phyloP scores from a whole-genome alignment of 2,888 invertebrate genomes.

The Tineola bisselliella region DNA sequence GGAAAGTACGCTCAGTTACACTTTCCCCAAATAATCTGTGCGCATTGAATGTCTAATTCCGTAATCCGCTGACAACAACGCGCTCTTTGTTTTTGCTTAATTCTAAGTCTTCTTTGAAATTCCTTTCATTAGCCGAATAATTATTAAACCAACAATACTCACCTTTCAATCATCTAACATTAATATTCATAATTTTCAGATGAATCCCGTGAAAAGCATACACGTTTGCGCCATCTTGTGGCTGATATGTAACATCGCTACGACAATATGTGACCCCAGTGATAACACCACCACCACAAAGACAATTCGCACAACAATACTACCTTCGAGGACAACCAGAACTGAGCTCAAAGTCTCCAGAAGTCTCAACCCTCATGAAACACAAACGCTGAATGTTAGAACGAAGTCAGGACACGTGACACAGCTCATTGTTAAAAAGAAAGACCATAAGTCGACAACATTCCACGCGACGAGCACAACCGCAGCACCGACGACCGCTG shows the following conservation, averaged over 20 bases:
- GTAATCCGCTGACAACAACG: too few relatives aligned
- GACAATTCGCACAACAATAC: constrained; percentile 50
- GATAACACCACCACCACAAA: constrained; percentile 48
- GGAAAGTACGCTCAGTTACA: neutral
- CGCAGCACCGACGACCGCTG: constrained; percentile 39
- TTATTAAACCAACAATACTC: too few relatives aligned
- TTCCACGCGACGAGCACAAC: constrained; percentile 31
- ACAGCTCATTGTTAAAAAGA: constrained; percentile 79
- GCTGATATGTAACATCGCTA: constrained; percentile 30
- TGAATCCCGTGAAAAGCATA: constrained; percentile 52
- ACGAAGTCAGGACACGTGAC: constrained; percentile 80
- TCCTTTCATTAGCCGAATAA: neutral
- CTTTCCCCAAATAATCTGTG: neutral
- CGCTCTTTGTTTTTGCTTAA: too few relatives aligned
- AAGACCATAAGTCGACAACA: constrained; percentile 65
- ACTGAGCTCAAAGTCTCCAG: constrained; percentile 81
- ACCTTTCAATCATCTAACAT: too few relatives aligned
- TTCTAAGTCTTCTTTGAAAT: neutral
- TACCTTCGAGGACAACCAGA: constrained; percentile 71
- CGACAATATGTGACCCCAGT: constrained; percentile 29
- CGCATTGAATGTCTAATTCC: neutral
- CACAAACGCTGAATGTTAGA: constrained; percentile 79
- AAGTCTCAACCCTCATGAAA: constrained; percentile 79
- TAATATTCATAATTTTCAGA: constrained; percentile 41
- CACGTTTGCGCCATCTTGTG: constrained; percentile 47